A percentile compares a stretch with the other conserved stretches of the same genome.
These are phyloP conservation scores for Odocoileus hemionus DNA, from an alignment of 2,113 vertebrate genomes.

Conservation along the genomic window DNA sequence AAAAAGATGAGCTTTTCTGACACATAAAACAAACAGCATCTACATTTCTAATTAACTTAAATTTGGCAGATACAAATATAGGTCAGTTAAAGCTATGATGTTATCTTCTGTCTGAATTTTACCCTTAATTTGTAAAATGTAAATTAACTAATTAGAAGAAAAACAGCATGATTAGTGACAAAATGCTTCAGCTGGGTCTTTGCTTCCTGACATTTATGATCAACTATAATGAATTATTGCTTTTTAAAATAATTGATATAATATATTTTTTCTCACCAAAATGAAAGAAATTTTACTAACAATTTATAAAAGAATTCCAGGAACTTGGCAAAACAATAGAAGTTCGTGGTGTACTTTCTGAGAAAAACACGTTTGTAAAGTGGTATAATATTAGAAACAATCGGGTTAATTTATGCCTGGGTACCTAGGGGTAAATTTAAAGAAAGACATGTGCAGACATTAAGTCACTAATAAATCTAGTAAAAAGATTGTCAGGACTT, in stretches of 20 bases:
- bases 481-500: not conserved
- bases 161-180: constrained; percentile 82
- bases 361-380: constrained; percentile 7
- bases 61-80: constrained; percentile 89
- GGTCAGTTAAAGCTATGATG: constrained; percentile 84
- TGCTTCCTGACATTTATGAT: constrained; percentile 80
- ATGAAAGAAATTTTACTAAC: constrained; percentile 35
- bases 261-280: constrained; percentile 43
- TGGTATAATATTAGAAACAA: not conserved
- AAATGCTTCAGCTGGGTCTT: constrained; percentile 79
- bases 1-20: constrained; percentile 90
- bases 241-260: constrained; percentile 72
- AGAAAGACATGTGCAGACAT: not conserved
- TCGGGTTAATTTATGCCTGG: constrained; percentile 15
- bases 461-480: constrained; percentile 13
- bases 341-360: not conserved
- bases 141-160: constrained; percentile 89
- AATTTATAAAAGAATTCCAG: constrained; percentile 41
- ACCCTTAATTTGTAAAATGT: constrained; percentile 87
- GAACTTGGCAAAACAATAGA: not conserved
- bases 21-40: constrained; percentile 90
- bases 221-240: constrained; percentile 77
- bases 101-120: constrained; percentile 84
- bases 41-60: constrained; percentile 90
- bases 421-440: not conserved